Conservation (phyloP, 2,888 invertebrate species). For the Dryococelus australis region DNA sequence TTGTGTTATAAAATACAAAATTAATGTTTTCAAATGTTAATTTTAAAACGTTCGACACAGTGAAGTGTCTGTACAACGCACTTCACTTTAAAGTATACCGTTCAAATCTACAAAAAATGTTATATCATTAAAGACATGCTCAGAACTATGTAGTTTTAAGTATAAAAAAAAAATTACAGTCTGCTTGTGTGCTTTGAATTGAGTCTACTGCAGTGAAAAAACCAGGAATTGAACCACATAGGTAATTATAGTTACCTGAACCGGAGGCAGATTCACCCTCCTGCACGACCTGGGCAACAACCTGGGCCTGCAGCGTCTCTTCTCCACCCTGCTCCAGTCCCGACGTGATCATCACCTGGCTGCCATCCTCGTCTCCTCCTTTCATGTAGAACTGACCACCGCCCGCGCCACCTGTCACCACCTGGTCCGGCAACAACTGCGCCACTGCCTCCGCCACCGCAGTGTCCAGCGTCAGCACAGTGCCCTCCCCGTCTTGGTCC, state of each 20-base stretch:
- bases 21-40: too few species aligned
- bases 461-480: constrained; percentile 52
- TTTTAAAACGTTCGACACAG: too few species aligned
- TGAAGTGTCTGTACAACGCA: too few species aligned
- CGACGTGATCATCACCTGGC: constrained; percentile 40
- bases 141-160: too few species aligned
- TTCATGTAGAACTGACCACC: constrained; percentile 57
- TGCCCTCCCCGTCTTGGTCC: constrained; percentile 64
- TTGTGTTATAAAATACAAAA: too few species aligned
- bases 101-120: too few species aligned
- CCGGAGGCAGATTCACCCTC: constrained; percentile 86
- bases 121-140: too few species aligned
- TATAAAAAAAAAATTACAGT: too few species aligned
- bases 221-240: too few species aligned
- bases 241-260: constrained; percentile 53
- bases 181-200: too few species aligned
- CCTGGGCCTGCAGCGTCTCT: constrained; percentile 66
- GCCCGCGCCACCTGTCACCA: constrained; percentile 50
- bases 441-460: constrained; percentile 62
- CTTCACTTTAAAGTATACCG: too few species aligned
- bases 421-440: constrained; percentile 65
- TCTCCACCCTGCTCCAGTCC: constrained; percentile 36
- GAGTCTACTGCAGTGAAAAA: too few species aligned
- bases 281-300: constrained; percentile 86
- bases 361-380: constrained; percentile 54